phyloP scores from a whole-genome alignment of 2,888 invertebrate species.

The Meghimatium bilineatum region DNA sequence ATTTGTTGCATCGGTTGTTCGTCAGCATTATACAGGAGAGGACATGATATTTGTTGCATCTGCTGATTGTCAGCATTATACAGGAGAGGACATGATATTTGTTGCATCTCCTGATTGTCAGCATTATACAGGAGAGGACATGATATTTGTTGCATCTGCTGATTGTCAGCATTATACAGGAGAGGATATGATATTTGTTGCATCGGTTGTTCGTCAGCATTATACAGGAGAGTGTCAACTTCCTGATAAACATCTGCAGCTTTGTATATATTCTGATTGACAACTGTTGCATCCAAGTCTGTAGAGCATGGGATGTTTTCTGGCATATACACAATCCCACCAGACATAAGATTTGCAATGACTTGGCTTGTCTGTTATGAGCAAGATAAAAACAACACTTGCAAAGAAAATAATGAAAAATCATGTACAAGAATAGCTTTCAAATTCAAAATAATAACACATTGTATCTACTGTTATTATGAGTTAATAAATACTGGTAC shows the following conservation, averaged over 20 bases:
- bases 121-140: too few relatives aligned
- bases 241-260: background rate
- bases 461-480: too few relatives aligned
- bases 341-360: background rate
- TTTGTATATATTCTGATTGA: background rate
- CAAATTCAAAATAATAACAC: too few relatives aligned
- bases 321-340: background rate
- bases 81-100: too few relatives aligned
- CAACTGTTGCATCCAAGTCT: background rate
- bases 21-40: too few relatives aligned
- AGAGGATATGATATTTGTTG: background rate
- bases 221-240: too few relatives aligned
- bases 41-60: background rate
- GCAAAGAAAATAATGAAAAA: too few relatives aligned
- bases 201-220: background rate
- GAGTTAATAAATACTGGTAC: too few relatives aligned
- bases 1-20: too few relatives aligned
- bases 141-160: background rate
- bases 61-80: background rate
- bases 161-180: background rate
- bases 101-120: too few relatives aligned
- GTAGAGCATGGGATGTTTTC: background rate
- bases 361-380: background rate
- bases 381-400: too few relatives aligned
- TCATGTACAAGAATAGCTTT: too few relatives aligned